Base-by-base conservation (phyloP, 2,113 vertebrate species). In the Opisthocomus hoazin region DNA sequence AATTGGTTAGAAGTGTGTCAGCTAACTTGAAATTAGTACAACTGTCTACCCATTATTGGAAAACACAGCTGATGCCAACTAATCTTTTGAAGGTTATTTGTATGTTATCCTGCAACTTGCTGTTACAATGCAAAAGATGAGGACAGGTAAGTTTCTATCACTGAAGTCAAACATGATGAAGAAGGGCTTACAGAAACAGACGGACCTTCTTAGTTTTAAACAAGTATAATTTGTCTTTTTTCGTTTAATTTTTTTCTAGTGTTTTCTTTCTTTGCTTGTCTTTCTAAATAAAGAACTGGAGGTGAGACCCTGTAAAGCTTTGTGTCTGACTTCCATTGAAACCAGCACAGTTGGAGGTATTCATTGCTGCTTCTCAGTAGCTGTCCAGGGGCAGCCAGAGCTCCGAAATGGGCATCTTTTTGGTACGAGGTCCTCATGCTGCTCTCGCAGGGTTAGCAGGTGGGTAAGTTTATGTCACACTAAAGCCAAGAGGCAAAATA, bases 381-480 rank as follows among this genome's bases (percentile, higher is more conserved):
- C 48, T 45, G 19, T 36, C 50, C 2, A 4, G 30, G 30, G 27
- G 10, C 34, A 83, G 41, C 21, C 54, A 65, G 58, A 48, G n/a
- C 17, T 74, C 29, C 48, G 51, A 65, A 70, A 39, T 1, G 9
- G 24, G 17, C 43, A 22, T 45, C 45, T 32, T 41, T 53, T 36
- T 80, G 50, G 9, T 84, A 65, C 37, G 41, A 63, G 10, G 5
- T 36, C 45, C 18, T 86, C 7, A 6, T 77, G 45, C 37, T 75
- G 1, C 66, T 46, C 37, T 63, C 10, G 5, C 24, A 70, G 58
- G 16, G 7, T n/a, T 91, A 14, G 54, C 32, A 46, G 27, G 19
- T 56, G 12, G 5, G 1, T 7, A 0, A 1, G 4, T 36, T 46
- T 56, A 41, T 46, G 43, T 58, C 17, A 8, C 37, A 18, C 7